Evolutionary conservation across 2,113 vertebrate species (phyloP).

Genomic region (Jaculus jaculus): DNA sequence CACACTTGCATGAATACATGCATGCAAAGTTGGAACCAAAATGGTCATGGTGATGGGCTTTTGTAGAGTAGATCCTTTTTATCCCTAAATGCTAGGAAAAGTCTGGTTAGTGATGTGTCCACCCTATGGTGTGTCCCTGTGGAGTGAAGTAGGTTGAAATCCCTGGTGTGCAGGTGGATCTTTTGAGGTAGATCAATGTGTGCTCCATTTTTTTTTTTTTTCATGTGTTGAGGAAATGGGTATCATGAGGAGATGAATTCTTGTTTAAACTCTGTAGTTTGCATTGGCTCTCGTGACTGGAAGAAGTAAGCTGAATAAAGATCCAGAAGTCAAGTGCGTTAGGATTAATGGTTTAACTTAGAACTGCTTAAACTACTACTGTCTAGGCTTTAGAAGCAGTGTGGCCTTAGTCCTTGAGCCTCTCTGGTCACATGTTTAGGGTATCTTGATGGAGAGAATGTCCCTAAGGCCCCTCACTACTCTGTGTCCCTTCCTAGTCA

Average conservation of each 20-base stretch:
- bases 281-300: not conserved
- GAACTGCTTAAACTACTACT: not conserved
- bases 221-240: not conserved
- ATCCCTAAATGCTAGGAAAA: not conserved
- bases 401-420: too few relatives aligned
- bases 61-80: not conserved
- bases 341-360: not conserved
- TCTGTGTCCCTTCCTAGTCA: accelerated
- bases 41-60: not conserved
- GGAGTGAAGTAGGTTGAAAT: too few relatives aligned
- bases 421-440: not conserved
- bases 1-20: too few relatives aligned
- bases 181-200: not conserved
- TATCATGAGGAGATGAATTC: not conserved
- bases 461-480: not conserved
- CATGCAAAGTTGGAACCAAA: too few relatives aligned
- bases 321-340: not conserved
- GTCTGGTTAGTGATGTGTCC: too few relatives aligned
- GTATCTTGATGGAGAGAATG: not conserved
- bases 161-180: not conserved
- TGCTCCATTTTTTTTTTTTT: not conserved
- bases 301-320: not conserved
- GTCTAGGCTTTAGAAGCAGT: not conserved
- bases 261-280: not conserved
- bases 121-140: not conserved